Conservation (phyloP, 92 coral and sea anemone species). For the Epizoanthus rinbou region DNA sequence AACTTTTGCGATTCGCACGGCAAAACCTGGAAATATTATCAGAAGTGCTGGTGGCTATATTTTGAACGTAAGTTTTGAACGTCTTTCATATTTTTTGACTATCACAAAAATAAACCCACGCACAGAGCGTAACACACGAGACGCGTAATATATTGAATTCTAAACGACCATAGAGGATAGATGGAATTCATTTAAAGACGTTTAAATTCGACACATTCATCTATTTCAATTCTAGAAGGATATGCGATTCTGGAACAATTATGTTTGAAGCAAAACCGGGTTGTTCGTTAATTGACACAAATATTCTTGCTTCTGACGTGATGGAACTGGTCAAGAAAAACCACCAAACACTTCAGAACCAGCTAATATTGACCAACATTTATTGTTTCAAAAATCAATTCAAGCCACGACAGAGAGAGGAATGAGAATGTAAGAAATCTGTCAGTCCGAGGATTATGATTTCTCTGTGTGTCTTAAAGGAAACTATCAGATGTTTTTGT, state of each 20-base stretch:
- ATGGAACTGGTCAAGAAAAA: too few species aligned
- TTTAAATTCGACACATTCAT: conserved; percentile 25
- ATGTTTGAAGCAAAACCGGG: conserved; percentile 15
- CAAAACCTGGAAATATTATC: conserved; percentile 6
- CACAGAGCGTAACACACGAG: background rate
- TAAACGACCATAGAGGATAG: conserved; percentile 8
- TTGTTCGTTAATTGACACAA: conserved; percentile 6
- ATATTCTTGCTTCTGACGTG: background rate
- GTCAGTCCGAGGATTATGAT: too few species aligned
- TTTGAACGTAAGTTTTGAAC: background rate
- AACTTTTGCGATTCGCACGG: background rate
- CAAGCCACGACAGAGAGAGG: too few species aligned
- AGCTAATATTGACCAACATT: too few species aligned
- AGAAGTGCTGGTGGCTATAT: conserved; percentile 22
- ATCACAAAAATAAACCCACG: conserved; percentile 21
- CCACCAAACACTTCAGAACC: too few species aligned
- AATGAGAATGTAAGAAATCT: too few species aligned
- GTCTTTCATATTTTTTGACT: background rate
- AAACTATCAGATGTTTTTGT: too few species aligned
- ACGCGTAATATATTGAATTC: conserved; percentile 39
- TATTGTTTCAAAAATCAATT: too few species aligned
- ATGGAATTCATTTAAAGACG: conserved; percentile 30
- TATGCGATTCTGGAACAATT: too few species aligned
- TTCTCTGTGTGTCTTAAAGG: too few species aligned
- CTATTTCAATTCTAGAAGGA: conserved; percentile 29